Conservation (phyloP, 2,888 invertebrate species). For the Caenorhabditis sinica region DNA sequence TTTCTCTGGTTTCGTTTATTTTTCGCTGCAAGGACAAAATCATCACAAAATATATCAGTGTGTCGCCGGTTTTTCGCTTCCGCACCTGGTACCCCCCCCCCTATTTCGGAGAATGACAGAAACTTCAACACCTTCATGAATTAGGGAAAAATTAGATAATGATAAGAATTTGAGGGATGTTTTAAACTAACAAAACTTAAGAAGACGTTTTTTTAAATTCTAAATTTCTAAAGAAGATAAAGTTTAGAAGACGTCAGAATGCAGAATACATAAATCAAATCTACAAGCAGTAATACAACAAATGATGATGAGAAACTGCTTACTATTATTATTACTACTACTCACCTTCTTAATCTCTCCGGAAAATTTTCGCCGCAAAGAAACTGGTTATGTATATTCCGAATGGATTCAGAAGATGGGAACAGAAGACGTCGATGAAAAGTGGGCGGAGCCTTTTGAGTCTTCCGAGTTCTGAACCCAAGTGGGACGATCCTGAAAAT, state of each 20-base stretch:
- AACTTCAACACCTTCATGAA: slow-evolving; percentile 29
- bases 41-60: not conserved
- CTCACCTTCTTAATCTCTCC: slow-evolving; percentile 5
- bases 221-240: no score
- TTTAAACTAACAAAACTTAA: no score
- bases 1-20: slow-evolving; percentile 33
- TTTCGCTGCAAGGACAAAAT: slow-evolving; percentile 33
- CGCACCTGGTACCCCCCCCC: slow-evolving; percentile 1
- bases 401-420: slow-evolving; percentile 10
- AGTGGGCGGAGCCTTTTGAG: slow-evolving; percentile 1
- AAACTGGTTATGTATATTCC: slow-evolving; percentile 8
- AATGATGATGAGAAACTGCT: not conserved
- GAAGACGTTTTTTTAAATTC: no score
- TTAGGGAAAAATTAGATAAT: not conserved
- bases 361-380: not conserved
- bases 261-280: not conserved
- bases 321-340: not conserved
- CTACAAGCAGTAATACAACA: not conserved
- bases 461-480: not conserved
- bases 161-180: not conserved
- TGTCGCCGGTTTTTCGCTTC: not conserved
- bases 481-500: slow-evolving; percentile 10
- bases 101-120: not conserved
- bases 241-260: no score
- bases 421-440: slow-evolving; percentile 34